Percentiles rank a stretch among this genome's conserved stretches.
phyloP scores from a whole-genome alignment of 2,888 invertebrate species.

The Sicus ferrugineus region DNA sequence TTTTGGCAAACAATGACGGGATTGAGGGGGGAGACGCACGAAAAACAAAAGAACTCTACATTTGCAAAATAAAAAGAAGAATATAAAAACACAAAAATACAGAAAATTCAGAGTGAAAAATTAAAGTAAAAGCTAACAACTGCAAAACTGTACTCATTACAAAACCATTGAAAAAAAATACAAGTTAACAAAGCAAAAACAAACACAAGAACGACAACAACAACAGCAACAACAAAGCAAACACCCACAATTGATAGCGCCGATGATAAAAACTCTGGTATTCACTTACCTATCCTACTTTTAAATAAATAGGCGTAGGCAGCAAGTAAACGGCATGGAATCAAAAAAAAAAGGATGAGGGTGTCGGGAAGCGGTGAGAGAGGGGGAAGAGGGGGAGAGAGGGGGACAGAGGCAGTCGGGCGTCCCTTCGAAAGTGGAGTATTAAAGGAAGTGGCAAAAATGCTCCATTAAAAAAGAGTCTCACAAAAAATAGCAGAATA shows the following conservation, averaged over 20 bases:
- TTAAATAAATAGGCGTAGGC: conserved; percentile 19
- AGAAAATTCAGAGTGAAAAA: not conserved
- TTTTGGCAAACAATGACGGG: not conserved
- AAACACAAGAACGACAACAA: not conserved
- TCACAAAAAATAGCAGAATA: not conserved
- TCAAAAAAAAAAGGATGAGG: not conserved
- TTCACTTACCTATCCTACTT: conserved; percentile 5
- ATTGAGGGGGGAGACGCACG: not conserved
- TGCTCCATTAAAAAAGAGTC: not conserved
- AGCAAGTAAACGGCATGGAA: not conserved
- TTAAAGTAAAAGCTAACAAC: not conserved
- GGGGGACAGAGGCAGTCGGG: no score
- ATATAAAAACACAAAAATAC: no score
- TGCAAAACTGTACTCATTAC: not conserved
- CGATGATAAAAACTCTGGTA: not conserved
- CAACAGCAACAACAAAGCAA: not conserved
- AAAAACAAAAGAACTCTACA: not conserved
- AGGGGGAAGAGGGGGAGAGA: not conserved
- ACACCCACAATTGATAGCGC: not conserved
- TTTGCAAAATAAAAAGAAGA: not conserved
- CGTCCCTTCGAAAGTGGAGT: not conserved
- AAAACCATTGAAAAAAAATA: conserved; percentile 2
- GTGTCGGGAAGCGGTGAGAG: conserved; percentile 5
- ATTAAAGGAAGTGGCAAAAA: not conserved
- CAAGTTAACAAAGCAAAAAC: no score